Percentiles rank a stretch among this genome's conserved stretches.
Evolutionary conservation across 2,888 invertebrate species (phyloP).

Genomic region (Automeris io): DNA sequence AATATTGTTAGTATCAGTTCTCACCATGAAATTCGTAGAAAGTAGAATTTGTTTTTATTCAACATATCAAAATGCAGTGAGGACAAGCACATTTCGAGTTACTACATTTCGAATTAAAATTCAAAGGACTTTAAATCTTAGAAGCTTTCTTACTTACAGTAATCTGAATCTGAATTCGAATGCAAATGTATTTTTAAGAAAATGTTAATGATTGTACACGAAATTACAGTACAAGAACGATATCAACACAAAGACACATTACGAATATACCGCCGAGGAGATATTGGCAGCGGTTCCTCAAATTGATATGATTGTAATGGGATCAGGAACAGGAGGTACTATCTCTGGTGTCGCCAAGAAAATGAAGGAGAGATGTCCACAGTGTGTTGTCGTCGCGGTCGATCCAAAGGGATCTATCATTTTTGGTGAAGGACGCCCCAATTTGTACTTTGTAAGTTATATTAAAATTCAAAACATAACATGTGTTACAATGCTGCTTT

Average conservation of each 20-base stretch:
- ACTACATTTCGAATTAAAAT: no score
- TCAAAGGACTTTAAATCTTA: no score
- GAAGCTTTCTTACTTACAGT: neutral
- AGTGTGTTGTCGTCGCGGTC: constrained; percentile 86
- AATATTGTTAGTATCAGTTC: no score
- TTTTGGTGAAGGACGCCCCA: constrained; percentile 76
- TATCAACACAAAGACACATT: constrained; percentile 95
- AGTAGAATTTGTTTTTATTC: no score
- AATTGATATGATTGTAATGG: constrained; percentile 88
- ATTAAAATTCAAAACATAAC: no score
- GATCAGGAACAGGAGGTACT: constrained; percentile 96
- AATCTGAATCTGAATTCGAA: no score
- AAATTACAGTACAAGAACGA: constrained; percentile 84
- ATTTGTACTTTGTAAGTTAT: constrained; percentile 32
- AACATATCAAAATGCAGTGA: no score
- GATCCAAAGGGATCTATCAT: constrained; percentile 88
- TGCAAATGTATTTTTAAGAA: no score
- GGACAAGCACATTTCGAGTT: no score
- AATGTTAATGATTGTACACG: no score
- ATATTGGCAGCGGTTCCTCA: constrained; percentile 82
- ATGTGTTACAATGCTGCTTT: no score
- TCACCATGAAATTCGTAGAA: no score
- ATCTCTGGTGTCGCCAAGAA: constrained; percentile 92
- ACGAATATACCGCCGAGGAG: constrained; percentile 94
- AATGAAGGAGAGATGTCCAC: constrained; percentile 87